Base-by-base conservation (phyloP, 2,113 vertebrate species). In the Scolopax mira region DNA sequence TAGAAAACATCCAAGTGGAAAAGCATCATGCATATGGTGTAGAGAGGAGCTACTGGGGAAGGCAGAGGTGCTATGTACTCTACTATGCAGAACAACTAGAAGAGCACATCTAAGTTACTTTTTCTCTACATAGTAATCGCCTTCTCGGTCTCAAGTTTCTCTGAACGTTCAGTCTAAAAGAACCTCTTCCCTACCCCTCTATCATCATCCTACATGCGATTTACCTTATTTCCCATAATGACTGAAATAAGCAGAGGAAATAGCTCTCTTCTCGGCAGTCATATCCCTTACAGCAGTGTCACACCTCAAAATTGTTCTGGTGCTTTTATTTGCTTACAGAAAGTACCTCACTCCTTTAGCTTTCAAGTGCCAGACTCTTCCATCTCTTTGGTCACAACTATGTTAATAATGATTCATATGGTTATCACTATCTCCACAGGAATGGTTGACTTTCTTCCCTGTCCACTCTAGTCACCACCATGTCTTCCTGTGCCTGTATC, bases 1-100 rank as follows among this genome's bases (percentile, higher is more conserved):
- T 99, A 94, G 33, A 96, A 95, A 81, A 96, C 70, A 86, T 58
- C 78, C 42, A 96, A 80, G 28, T 7, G 75, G n/a, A 74, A 82
- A 33, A 94, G 28, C 0, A 10, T 87, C 49, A 90, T 8, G 33
- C 37, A 74, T 89, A 22, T 85, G n/a, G 60, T 66, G 60, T 18
- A 51, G 54, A 88, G 18, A 4, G 72, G 9, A 33, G 30, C 7
- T 44, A 54, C 52, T 11, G 54, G 41, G 35, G 39, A 22, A 83
- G 21, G 33, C 12, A 78, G 66, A 79, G 30, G 13, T 51, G 24
- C 30, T 16, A 10, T 21, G 14, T 24, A 64, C 30, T 67, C n/a
- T 49, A 37, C 62, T 60, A 33, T 0, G 0, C 13, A 28, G 17
- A 52, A 77, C 16, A 91, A 31, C 25, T 60, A 11, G 58, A 85